Evolutionary conservation across 2,797 vertebrate species (phyloP).

Genomic region (Remorina albescens): DNA sequence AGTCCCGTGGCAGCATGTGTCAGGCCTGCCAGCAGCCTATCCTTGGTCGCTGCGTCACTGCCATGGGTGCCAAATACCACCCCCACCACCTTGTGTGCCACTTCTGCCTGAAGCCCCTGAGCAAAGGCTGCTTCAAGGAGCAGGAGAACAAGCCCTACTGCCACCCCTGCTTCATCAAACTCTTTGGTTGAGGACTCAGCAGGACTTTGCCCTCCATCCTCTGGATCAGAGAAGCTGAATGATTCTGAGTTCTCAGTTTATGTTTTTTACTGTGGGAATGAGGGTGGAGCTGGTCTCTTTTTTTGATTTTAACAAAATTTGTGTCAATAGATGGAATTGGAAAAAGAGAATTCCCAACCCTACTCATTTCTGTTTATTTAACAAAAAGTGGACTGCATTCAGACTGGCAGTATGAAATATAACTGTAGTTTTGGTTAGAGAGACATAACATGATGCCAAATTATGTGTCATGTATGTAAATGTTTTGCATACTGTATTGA

Average conservation of each 20-base stretch:
- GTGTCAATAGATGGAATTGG: constrained; percentile 8
- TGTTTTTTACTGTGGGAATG: constrained; percentile 45
- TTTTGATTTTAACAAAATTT: constrained; percentile 52
- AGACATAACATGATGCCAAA: constrained; percentile 43
- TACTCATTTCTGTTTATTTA: constrained; percentile 40
- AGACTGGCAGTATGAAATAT: constrained; percentile 23
- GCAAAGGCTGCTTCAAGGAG: constrained; percentile 95
- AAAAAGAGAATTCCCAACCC: constrained; percentile 23
- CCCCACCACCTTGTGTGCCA: constrained; percentile 94
- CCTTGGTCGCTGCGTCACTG: constrained; percentile 92
- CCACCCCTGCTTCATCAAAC: constrained; percentile 93
- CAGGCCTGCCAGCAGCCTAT: constrained; percentile 93
- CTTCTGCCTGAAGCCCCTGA: constrained; percentile 93
- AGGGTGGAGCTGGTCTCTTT: constrained; percentile 76
- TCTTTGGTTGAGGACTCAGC: constrained; percentile 85
- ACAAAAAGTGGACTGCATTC: constrained; percentile 40
- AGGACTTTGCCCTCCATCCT: constrained; percentile 9
- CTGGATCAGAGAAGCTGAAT: constrained; percentile 28
- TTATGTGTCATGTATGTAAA: constrained; percentile 58
- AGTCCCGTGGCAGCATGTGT: constrained; percentile 89
- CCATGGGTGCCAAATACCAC: constrained; percentile 94
- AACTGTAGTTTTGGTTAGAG: constrained; percentile 22
- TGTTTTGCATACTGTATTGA: constrained; percentile 59
- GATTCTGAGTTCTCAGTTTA: constrained; percentile 36
- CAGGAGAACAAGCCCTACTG: constrained; percentile 94